Evolutionary conservation across 2,797 vertebrate species (phyloP).

Genomic region (Schizopygopsis pylzovi): DNA sequence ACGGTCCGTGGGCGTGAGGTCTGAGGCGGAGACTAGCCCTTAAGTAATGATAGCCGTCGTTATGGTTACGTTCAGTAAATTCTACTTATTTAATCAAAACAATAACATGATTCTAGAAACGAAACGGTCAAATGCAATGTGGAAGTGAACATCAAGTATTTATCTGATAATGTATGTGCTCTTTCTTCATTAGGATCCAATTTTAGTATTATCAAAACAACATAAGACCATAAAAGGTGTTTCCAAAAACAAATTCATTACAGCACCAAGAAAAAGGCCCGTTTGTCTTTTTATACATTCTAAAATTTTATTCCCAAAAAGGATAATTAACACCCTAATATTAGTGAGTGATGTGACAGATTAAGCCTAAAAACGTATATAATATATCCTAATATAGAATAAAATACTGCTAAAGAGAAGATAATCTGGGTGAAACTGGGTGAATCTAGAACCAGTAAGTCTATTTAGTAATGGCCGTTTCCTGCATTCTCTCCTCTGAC

Average conservation of each 20-base stretch:
- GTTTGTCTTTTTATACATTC: neutral
- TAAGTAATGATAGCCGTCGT: constrained; percentile 48
- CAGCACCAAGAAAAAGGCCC: neutral
- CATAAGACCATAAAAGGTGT: too few species aligned
- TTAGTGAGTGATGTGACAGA: neutral
- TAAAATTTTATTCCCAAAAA: neutral
- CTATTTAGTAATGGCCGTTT: neutral
- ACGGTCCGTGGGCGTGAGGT: too few species aligned
- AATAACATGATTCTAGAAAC: neutral
- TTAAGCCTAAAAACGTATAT: too few species aligned
- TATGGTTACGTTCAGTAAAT: constrained; percentile 58
- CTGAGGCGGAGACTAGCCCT: constrained; percentile 11
- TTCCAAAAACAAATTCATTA: too few species aligned
- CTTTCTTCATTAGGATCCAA: too few species aligned
- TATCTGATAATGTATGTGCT: too few species aligned
- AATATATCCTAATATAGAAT: neutral
- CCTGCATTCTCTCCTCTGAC: neutral
- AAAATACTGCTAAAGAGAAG: neutral
- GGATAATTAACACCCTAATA: neutral
- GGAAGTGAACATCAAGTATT: neutral
- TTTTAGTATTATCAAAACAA: too few species aligned
- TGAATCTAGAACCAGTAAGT: neutral
- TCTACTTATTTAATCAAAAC: constrained; percentile 48
- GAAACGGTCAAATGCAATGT: neutral
- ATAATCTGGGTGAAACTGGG: neutral